Conservation (phyloP, 2,888 invertebrate species). For the Eucriotettix oculatus region DNA sequence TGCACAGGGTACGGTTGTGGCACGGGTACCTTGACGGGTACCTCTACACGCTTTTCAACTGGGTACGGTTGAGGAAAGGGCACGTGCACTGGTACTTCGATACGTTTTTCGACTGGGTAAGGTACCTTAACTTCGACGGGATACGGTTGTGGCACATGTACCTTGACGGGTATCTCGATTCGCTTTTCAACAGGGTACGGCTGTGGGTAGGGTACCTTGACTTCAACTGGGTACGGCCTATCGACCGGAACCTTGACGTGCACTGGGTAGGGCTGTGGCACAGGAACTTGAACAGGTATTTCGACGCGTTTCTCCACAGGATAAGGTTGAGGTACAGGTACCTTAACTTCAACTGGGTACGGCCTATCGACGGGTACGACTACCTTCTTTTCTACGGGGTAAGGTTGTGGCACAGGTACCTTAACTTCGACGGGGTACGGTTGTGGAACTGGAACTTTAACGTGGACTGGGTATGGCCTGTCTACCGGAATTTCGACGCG, state of each 20-base stretch:
- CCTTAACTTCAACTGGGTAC: conserved; percentile 26
- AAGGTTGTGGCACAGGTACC: conserved; percentile 26
- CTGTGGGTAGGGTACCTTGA: not conserved
- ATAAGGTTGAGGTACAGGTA: conserved; percentile 16
- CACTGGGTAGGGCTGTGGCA: conserved; percentile 42
- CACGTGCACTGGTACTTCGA: conserved; percentile 36
- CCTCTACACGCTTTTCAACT: conserved; percentile 24
- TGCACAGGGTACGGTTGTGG: conserved; percentile 24
- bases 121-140: conserved; percentile 23
- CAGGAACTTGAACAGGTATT: conserved; percentile 23
- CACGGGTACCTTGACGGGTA: conserved; percentile 21
- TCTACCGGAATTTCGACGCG: conserved; percentile 2
- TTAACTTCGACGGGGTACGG: conserved; percentile 23
- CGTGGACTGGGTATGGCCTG: conserved; percentile 21
- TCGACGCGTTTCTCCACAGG: conserved; percentile 35
- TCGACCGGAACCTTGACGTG: conserved; percentile 43
- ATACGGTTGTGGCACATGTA: conserved; percentile 43
- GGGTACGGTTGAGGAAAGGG: conserved; percentile 34
- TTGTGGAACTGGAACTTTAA: conserved; percentile 23
- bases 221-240: not conserved
- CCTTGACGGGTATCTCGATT: conserved; percentile 22
- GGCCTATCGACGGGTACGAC: conserved; percentile 48
- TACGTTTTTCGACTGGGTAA: conserved; percentile 22
- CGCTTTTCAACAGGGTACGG: not conserved
- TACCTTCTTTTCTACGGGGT: conserved; percentile 37